Evolutionary conservation across 2,113 vertebrate genomes (phyloP).

Genomic region (Chionis minor): DNA sequence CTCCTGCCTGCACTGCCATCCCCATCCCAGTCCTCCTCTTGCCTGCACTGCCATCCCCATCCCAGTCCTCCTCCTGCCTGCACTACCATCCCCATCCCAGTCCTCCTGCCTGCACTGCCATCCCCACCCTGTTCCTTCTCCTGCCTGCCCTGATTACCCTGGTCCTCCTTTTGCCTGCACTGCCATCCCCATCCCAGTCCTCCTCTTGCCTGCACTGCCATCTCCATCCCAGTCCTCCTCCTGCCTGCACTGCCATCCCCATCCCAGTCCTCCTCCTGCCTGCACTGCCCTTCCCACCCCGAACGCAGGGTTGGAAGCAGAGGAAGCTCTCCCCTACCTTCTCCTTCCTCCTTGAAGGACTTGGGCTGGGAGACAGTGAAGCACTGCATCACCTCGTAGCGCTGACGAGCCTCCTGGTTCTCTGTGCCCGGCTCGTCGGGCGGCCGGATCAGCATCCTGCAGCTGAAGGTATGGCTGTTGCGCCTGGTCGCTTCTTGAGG

Average conservation of each 20-base stretch:
- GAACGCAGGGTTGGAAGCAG: background rate
- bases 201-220: background rate
- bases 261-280: background rate
- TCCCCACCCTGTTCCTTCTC: background rate
- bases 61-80: background rate
- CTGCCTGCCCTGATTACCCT: too few species aligned
- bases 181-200: background rate
- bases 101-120: background rate
- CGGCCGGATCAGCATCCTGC: conserved; percentile 92
- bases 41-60: too few species aligned
- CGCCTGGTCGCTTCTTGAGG: conserved; percentile 84
- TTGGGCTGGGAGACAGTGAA: conserved; percentile 92
- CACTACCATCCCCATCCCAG: too few species aligned
- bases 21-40: background rate
- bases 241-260: background rate
- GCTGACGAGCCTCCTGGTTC: conserved; percentile 89
- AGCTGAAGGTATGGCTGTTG: conserved; percentile 95
- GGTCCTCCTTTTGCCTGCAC: background rate
- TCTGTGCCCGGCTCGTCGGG: conserved; percentile 85
- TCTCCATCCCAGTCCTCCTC: background rate
- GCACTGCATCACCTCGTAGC: conserved; percentile 96
- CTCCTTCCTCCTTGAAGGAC: conserved; percentile 88
- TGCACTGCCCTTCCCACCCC: too few species aligned
- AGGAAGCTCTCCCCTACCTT: conserved; percentile 75
- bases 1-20: background rate